phyloP scores from a whole-genome alignment of 2,113 vertebrate genomes.

The Prinia subflava region DNA sequence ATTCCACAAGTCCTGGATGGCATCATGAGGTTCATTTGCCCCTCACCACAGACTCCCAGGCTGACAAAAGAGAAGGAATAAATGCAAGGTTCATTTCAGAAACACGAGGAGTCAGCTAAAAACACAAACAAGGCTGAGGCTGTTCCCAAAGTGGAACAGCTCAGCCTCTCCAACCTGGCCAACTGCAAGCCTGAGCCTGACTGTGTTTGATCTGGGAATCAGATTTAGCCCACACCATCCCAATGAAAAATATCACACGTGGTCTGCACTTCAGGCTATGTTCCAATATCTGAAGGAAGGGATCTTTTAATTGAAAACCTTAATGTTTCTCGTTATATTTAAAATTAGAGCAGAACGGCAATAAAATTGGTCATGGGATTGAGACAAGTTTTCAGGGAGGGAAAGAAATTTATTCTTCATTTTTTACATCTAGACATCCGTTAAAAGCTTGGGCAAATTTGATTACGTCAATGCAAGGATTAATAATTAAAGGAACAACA shows the following conservation, averaged over 20 bases:
- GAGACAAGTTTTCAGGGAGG: conserved; percentile 3
- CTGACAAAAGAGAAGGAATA: not conserved
- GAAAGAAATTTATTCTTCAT: conserved; percentile 12
- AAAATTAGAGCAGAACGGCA: conserved; percentile 49
- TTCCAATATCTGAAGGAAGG: conserved; percentile 38
- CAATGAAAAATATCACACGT: not conserved
- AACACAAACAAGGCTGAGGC: not conserved
- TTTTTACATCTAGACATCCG: not conserved
- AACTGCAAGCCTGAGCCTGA: not conserved
- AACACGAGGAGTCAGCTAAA: not conserved
- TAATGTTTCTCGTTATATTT: conserved; percentile 44
- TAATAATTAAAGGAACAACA: conserved; percentile 56
- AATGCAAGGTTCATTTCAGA: not conserved
- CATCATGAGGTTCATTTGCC: not conserved
- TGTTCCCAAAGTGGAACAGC: not conserved
- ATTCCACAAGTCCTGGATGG: not conserved
- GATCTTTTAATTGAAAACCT: conserved; percentile 56
- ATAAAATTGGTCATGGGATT: conserved; percentile 47
- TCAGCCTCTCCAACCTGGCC: not conserved
- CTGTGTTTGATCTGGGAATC: not conserved
- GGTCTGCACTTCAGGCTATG: conserved; percentile 15
- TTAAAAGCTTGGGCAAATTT: not conserved
- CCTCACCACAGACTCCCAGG: not conserved
- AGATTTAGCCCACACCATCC: not conserved
- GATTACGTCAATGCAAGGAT: conserved; percentile 7